Evolutionary conservation across 2,113 vertebrate genomes (phyloP).

Genomic region (Pristiophorus japonicus): DNA sequence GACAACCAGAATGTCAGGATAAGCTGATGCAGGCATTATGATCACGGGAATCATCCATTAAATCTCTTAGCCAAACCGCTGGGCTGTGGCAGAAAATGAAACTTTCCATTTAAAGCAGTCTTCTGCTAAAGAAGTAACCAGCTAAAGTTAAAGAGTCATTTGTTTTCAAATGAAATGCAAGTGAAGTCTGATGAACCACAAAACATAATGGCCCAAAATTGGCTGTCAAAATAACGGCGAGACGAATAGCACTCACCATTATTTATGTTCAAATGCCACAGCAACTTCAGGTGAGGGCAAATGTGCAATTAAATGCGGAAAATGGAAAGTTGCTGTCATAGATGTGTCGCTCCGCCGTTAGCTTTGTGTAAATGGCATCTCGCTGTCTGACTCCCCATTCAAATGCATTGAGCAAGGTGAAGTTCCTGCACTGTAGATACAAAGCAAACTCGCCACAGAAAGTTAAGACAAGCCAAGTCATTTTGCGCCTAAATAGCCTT

Average conservation of each 20-base stretch:
- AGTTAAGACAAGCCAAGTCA: background rate
- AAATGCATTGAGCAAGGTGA: background rate
- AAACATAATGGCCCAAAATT: background rate
- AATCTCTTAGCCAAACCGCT: background rate
- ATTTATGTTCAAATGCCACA: background rate
- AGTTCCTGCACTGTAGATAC: background rate
- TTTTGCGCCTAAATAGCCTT: background rate
- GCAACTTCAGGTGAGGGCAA: background rate
- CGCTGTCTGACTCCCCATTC: background rate
- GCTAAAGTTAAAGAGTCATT: background rate
- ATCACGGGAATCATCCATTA: background rate
- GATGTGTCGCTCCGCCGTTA: background rate
- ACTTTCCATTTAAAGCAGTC: background rate
- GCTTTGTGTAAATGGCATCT: background rate
- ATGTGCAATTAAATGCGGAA: background rate
- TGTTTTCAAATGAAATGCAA: background rate
- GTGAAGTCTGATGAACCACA: background rate
- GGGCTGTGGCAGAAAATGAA: background rate
- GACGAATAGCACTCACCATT: background rate
- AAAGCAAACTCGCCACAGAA: background rate
- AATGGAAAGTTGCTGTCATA: background rate
- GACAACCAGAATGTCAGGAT: conserved; percentile 29
- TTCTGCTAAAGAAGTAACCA: background rate
- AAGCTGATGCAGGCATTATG: conserved; percentile 14
- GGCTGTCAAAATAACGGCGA: background rate